Base-by-base conservation (phyloP, 23 tunicate genomes). In the Diplosoma virens region DNA sequence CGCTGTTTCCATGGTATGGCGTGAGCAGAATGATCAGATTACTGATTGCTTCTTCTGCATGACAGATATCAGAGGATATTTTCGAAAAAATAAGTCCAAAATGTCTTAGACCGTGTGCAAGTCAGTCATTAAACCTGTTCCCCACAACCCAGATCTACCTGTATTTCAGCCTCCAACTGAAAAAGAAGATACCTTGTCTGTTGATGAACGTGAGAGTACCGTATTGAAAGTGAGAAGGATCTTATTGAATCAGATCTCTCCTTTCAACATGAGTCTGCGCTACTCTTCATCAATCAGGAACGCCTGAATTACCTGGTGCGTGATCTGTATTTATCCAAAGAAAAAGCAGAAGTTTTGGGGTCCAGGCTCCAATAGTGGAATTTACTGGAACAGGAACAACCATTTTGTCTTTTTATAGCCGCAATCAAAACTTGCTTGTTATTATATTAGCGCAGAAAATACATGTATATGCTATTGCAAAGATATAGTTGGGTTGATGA, bases 331-430 rank as follows among this genome's bases (percentile, higher is more conserved):
- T 30, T 76, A 54, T 76, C 2, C 81, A 76, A 76, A 0, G 33
- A 76, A 28, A 76, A 76, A 76, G 81, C 81, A 33, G 70, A 76
- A 59, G 36, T 76, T 58, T 59, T 76, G 70, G 55, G 81, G 52
- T 76, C 81, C 30, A 76, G 81, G 53, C 25, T 76, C 5, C 81
- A 76, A 58, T 52, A 59, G 53, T 59, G 81, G 70, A 76, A 76
- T 76, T 31, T 76, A 25, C 53, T 76, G 0, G 52, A 76, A 58
- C 69, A 58, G 71, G 71, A 58, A 76, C 81, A 20, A 72, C 78
- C 25, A 22, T 76, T 76, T 76, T 53, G 53, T 56, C 53, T 3
- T 76, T 76, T 59, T 25, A 70, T 58, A 14, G 34, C 35, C 81
- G 81, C 60, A 58, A 36, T 25, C 25, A 58, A 29, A 59, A 76